A percentile compares a stretch with the other conserved stretches of the same genome.
These are phyloP conservation scores for Catostomus latipinnis DNA, from an alignment of 2,797 vertebrate genomes.

Conservation along the genomic window DNA sequence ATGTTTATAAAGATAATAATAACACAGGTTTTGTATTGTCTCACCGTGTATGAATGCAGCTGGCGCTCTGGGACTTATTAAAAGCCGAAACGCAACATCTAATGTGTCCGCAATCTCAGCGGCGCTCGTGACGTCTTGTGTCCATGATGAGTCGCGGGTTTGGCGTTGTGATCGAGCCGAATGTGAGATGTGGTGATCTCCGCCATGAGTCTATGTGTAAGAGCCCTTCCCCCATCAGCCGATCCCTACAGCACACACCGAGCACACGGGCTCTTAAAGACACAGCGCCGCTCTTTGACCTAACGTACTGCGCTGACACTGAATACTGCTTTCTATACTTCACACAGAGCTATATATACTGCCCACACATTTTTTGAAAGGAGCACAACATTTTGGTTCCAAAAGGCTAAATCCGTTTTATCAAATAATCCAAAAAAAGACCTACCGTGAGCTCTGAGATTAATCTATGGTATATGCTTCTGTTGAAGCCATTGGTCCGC, in stretches of 20 bases:
- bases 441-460: too few species aligned
- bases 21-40: constrained; percentile 23
- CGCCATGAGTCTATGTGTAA: constrained; percentile 31
- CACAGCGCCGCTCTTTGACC: constrained; percentile 41
- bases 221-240: constrained; percentile 72
- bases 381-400: too few species aligned
- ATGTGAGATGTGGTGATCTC: constrained; percentile 23
- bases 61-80: constrained; percentile 47
- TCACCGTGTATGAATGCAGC: constrained; percentile 56
- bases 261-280: constrained; percentile 73
- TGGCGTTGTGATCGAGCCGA: constrained; percentile 65
- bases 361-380: background rate
- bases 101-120: constrained; percentile 78
- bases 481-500: too few species aligned
- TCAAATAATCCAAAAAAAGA: too few species aligned
- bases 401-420: too few species aligned
- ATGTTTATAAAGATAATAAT: background rate
- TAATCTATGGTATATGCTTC: too few species aligned
- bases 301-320: background rate
- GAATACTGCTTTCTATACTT: background rate
- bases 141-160: constrained; percentile 59
- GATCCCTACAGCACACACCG: constrained; percentile 62
- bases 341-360: background rate
- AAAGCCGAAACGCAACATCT: constrained; percentile 61
- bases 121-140: constrained; percentile 75